Evolutionary conservation across 1,140 invertebrate genomes (phyloP).

Genomic region (Saccostrea cuccullata): DNA sequence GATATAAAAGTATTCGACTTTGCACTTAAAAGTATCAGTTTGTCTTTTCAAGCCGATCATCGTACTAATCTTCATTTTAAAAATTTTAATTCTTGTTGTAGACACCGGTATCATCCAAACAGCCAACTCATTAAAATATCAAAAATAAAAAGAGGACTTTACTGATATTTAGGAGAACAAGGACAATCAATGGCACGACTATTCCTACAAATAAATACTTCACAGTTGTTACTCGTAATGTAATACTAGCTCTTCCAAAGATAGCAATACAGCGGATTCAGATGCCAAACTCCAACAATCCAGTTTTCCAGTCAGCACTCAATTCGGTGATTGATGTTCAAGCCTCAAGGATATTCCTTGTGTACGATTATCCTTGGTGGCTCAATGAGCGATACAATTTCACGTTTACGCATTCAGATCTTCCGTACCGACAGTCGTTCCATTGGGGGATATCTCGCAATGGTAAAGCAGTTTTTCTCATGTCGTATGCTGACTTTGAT

Average conservation of each 20-base stretch:
- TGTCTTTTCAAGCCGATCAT: too few species aligned
- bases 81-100: neutral
- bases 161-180: conserved; percentile 35
- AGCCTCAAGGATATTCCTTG: neutral
- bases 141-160: neutral
- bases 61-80: too few species aligned
- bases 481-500: conserved; percentile 19
- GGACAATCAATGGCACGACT: conserved; percentile 28
- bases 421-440: conserved; percentile 2
- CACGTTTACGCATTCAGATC: neutral
- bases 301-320: neutral
- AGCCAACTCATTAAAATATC: neutral
- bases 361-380: conserved; percentile 44
- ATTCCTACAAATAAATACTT: neutral
- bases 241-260: conserved; percentile 41
- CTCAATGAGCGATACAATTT: neutral
- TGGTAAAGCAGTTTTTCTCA: neutral
- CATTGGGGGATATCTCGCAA: conserved; percentile 16
- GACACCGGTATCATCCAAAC: neutral
- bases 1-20: too few species aligned
- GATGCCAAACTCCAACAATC: neutral
- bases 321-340: neutral
- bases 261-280: conserved; percentile 1
- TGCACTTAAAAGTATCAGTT: too few species aligned
- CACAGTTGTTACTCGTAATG: neutral